These are phyloP conservation scores for Heliconius ismenius DNA, from an alignment of 2,888 invertebrate species.

Conservation along the genomic window DNA sequence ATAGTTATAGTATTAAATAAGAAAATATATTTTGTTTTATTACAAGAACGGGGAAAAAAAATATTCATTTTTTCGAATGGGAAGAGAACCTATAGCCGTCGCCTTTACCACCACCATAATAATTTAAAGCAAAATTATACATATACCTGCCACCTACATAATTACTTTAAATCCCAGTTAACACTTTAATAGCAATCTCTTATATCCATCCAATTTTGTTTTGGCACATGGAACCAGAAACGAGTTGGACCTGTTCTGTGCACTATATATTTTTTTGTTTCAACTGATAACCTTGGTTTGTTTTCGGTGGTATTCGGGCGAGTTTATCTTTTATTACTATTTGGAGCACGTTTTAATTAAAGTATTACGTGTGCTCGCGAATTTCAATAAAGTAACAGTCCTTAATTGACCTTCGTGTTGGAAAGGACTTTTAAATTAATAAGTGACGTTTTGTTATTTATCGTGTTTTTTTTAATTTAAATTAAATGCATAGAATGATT, in stretches of 20 bases:
- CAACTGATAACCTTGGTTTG: slow-evolving; percentile 56
- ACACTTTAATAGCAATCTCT: background rate
- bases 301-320: slow-evolving; percentile 30
- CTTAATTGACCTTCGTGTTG: slow-evolving; percentile 26
- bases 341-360: slow-evolving; percentile 43
- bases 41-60: too few relatives aligned
- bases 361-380: slow-evolving; percentile 30
- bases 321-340: slow-evolving; percentile 44
- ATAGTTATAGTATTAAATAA: too few relatives aligned
- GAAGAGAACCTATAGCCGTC: too few relatives aligned
- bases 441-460: background rate
- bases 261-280: slow-evolving; percentile 52
- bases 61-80: too few relatives aligned
- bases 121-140: background rate
- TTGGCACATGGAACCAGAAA: slow-evolving; percentile 39
- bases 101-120: background rate
- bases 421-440: slow-evolving; percentile 17
- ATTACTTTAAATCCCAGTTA: background rate
- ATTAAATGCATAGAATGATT: too few relatives aligned
- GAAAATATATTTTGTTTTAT: too few relatives aligned
- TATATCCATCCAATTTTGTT: slow-evolving; percentile 7
- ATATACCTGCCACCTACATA: background rate
- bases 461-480: background rate
- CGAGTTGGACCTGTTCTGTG: slow-evolving; percentile 53
- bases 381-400: slow-evolving; percentile 33